Base-by-base conservation (phyloP, 2,113 vertebrate species). In the Galeopterus variegatus region DNA sequence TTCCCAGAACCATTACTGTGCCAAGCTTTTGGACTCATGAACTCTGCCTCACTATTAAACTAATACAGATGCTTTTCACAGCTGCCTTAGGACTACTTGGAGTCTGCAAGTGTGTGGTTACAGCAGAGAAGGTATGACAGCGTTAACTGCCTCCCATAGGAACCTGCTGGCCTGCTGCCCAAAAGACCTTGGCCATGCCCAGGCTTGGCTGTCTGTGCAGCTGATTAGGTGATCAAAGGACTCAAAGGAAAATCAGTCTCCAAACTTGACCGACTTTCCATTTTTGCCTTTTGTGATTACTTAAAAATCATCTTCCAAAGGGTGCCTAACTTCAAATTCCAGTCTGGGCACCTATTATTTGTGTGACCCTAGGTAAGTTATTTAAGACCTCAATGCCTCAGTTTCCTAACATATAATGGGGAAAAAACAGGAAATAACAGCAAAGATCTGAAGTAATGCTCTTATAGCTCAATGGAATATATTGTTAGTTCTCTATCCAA, bases 31-130 rank as follows among this genome's bases (percentile, higher is more conserved):
- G 88, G 94, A 95, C 87, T 97, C 64, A 19, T 88, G 95, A 92
- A 92, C 90, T 93, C 92, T 83, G 82, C 64, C 75, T 96, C 95
- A 54, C 81, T 48, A 88, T 87, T 48, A 77, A 86, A 41, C 86
- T 96, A 70, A 58, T 83, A 83, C 80, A 93, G 85, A 94, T 87
- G 96, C 76, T 73, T 94, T 94, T 95, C 96, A 86, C 94, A 94
- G 94, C 94, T 95, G 88, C 82, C 77, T 96, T 64, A 54, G 31
- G 94, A 81, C 62, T 72, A 36, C 36, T 19, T 56, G 14, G 65
- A 95, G 88, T 86, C 67, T 93, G 70, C 76, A 36, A 70, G 56
- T 50, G 4, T 92, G 86, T 92, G 93, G 93, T 92, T 92, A 70
- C 36, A 94, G 52, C 45, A 82, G 52, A 77, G 77, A 94, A 94